Evolutionary conservation across 2,113 vertebrate genomes (phyloP), one percentile per base, ranked within the genome.

Genomic region (Pelecanus crispus): DNA sequence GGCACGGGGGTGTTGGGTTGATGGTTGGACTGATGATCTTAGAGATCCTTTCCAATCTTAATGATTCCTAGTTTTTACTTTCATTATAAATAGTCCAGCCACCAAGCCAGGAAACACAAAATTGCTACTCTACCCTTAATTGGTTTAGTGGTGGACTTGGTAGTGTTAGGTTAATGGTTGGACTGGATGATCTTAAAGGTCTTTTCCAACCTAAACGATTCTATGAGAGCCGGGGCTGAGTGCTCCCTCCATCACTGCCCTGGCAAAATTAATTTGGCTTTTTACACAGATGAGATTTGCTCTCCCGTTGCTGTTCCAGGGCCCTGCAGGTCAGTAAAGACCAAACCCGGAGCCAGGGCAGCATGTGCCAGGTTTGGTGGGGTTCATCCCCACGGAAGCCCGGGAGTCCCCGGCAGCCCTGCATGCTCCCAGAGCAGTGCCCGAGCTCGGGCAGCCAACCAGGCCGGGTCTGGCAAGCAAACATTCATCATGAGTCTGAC

Each of bases 341-440:
- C 24, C 73, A 44, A 72, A 65, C 26, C 8, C 3, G 1, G 21
- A 28, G 58, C 20, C 49, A 32, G 4, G 4, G 24, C 55, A 40
- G 79, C 17, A 3, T 2, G 24, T 26, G 49, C 56, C 34, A 4
- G n/a, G 21, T 26, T 47, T 3, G 1, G 42, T 1, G 2, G 63
- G 71, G 12, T 31, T 40, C 13, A 1, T 14, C 56, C 75, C 17
- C 34, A 25, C 28, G 47, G 26, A 55, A 83, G 47, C 79, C 45
- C 7, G 3, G 18, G 19, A 49, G 63, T 21, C 14, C 1, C 20
- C 4, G 7, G 67, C 28, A 59, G 47, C 45, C 38, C 63, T 6
- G 2, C 6, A 1, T 2, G 3, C 18, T n/a, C 71, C 28, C 31
- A 11, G 26, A 44, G 36, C 7, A 1, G 26, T 7, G 14, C 63